Percentiles rank a stretch among this genome's conserved stretches.
These are phyloP conservation scores for Phragmatobia fuliginosa DNA, from an alignment of 2,888 invertebrate genomes.

Conservation along the genomic window DNA sequence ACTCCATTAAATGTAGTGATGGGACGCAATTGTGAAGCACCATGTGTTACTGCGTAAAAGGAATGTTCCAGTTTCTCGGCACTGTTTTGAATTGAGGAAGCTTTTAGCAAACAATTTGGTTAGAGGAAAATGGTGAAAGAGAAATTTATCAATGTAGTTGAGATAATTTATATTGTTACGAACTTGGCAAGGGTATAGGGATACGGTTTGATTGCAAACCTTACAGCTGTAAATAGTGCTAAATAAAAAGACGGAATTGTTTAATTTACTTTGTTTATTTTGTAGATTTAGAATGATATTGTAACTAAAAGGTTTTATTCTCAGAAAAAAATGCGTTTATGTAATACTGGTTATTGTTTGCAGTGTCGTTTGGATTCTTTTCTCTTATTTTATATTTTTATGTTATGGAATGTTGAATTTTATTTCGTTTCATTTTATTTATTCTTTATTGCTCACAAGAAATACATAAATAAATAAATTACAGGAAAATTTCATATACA, in stretches of 20 bases:
- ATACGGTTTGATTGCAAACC: not conserved
- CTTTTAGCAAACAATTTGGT: slow-evolving; percentile 29
- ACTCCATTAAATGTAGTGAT: slow-evolving; percentile 26
- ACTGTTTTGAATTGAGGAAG: slow-evolving; percentile 21
- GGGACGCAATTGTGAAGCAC: slow-evolving; percentile 28
- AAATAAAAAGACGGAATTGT: not conserved
- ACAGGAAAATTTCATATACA: too few species aligned
- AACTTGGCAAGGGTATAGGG: slow-evolving; percentile 9
- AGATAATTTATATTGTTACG: slow-evolving; percentile 24
- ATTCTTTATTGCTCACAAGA: too few species aligned
- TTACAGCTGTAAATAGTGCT: not conserved
- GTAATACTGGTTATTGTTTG: not conserved
- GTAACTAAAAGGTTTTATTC: not conserved
- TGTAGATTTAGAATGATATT: not conserved
- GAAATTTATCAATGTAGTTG: slow-evolving; percentile 25
- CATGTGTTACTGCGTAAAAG: slow-evolving; percentile 35
- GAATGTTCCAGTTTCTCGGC: slow-evolving; percentile 28
- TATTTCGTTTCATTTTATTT: too few species aligned
- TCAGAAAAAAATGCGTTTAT: not conserved
- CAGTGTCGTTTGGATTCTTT: not conserved
- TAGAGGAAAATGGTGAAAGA: slow-evolving; percentile 22
- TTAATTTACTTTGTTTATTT: slow-evolving; percentile 1
- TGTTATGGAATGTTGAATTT: too few species aligned
- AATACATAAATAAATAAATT: too few species aligned
- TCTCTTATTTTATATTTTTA: too few species aligned